Evolutionary conservation across 2,888 invertebrate species (phyloP), one percentile per base, ranked within the genome.

Genomic region (Archaeoteleia sp.): DNA sequence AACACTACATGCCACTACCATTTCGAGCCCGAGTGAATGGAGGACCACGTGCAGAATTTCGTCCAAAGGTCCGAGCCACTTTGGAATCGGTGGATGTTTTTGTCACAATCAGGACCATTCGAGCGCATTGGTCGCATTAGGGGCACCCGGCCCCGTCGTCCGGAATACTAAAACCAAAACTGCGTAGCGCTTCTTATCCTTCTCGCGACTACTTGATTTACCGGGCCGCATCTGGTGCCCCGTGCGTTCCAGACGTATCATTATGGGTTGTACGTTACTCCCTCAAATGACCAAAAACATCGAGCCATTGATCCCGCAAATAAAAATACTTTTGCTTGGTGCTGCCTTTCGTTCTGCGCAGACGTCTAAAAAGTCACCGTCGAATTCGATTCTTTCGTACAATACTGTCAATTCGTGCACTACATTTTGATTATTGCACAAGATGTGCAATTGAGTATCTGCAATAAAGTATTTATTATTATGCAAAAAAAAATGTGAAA

Each of bases 31-130:
- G 12, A 12, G 12, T 37, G 37, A 25, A 39, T 15, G 39, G 25
- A 37, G 40, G 39, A 46, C 54, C 65, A 61, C 65, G 69, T 69
- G 69, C 57, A 55, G 57, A 66, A 65, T 65, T 66, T 70, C 57
- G 54, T 8, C 15, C 14, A 23, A 25, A 10, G 34, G 23, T 40
- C 13, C 14, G 35, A 35, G 5, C 42, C 13, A 40, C 27, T 23
- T 45, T 30, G 25, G 23, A 15, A 1, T 10, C 12, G 32, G 12
- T 3, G 9, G 1, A 7, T 46, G 65, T 70, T 70, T 70, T 70
- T 70, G 70, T 70, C 65, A 60, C 67, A 70, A 70, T 70, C 70
- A 70, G 65, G 65, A 63, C 70, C 61, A 70, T 67, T 70, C 67
- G 67, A 63, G 67, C 58, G 37, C 67, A 63, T 57, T 51, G 70